A percentile compares a stretch with the other conserved stretches of the same genome.
These are phyloP conservation scores for Ceyx cyanopectus DNA, from an alignment of 2,113 vertebrate species.

Conservation along the genomic window DNA sequence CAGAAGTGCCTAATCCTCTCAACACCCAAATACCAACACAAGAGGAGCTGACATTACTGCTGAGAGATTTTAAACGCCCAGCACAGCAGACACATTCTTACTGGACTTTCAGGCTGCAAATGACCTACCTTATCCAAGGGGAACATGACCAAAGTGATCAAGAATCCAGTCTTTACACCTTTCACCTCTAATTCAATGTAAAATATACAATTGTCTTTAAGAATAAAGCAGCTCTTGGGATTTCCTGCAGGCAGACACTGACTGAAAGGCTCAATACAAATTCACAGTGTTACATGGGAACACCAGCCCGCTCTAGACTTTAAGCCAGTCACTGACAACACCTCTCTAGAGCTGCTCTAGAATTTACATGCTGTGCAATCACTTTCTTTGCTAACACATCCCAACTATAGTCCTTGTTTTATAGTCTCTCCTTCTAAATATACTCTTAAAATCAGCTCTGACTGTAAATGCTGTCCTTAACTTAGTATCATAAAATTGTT, in stretches of 20 bases:
- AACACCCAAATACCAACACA: not conserved
- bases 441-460: not conserved
- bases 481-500: not conserved
- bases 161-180: not conserved
- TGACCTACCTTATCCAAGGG: fast-evolving
- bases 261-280: not conserved
- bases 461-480: not conserved
- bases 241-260: not conserved
- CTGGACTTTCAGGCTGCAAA: not conserved
- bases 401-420: not conserved
- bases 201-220: not conserved
- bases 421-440: not conserved
- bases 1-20: not conserved
- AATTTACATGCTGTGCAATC: not conserved
- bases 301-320: not conserved
- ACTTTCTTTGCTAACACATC: not conserved
- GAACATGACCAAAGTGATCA: not conserved
- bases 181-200: not conserved
- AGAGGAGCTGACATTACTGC: not conserved
- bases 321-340: not conserved
- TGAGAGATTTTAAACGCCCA: not conserved
- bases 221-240: not conserved
- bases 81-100: not conserved
- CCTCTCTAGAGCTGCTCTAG: not conserved
- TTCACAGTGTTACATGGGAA: not conserved